Evolutionary conservation across 2,113 vertebrate species (phyloP), one percentile per base, ranked within the genome.

Genomic region (Chionodraco myersi): DNA sequence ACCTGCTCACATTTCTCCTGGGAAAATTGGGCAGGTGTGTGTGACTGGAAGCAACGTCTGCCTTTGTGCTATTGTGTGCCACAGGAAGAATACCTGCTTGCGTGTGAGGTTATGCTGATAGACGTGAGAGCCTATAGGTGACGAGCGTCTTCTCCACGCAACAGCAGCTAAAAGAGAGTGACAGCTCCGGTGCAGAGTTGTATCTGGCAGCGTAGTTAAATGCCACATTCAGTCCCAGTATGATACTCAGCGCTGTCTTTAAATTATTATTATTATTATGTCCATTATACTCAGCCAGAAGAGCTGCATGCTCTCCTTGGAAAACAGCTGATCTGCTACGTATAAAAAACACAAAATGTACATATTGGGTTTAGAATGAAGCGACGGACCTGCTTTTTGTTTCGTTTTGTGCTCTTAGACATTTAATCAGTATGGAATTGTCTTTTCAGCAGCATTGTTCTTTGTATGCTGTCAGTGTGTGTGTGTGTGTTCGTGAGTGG

Each of bases 21-120:
- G 78, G 88, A 41, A 41, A 41, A 88, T 70, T 15, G 47, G 76
- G 74, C 87, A 89, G 86, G 85, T 87, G 84, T 80, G 64, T 81
- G 81, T n/a, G 59, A 75, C 69, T 82, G 76, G 68, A 77, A 67
- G 51, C 44, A 57, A 41, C 65, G 48, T 51, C 58, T 71, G 54
- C 74, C 49, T 83, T 85, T 79, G 68, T 86, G n/a, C 36, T 12
- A 26, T 47, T 34, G 72, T 47, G 14, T 44, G 30, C 34, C 3
- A 23, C 51, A 72, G 9, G 51, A 65, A 79, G 36, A 52, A 41
- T 16, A 59, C 74, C 67, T 76, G 75, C 69, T 16, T 41, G 34
- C 16, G 10, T 45, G 52, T 14, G 69, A 47, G 49, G 80, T 75
- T 58, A 41, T 59, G 65, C 53, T 86, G 83, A 78, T 48, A 30